Evolutionary conservation across 2,888 invertebrate genomes (phyloP).

Genomic region (Caenorhabditis sp.): DNA sequence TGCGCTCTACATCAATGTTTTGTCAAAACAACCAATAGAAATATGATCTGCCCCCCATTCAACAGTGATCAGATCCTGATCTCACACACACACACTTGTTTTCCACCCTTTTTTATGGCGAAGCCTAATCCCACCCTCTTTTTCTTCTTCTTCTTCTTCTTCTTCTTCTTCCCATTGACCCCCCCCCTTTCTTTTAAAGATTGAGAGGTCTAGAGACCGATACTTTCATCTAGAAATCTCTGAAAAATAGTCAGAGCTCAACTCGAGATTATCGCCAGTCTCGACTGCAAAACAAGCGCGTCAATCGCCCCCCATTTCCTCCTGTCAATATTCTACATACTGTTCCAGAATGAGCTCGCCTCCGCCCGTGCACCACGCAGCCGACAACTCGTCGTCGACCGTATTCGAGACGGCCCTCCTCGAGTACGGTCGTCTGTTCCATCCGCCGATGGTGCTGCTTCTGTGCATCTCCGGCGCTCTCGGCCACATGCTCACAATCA

Average conservation of each 20-base stretch:
- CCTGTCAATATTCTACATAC: too few species aligned
- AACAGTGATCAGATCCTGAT: too few species aligned
- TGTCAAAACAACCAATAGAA: too few species aligned
- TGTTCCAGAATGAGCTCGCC: constrained; percentile 44
- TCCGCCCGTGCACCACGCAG: too few species aligned
- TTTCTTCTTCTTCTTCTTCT: constrained; percentile 6
- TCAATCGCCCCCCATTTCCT: too few species aligned
- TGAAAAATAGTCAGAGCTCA: too few species aligned
- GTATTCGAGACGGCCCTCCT: constrained; percentile 51
- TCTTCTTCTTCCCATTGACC: constrained; percentile 15
- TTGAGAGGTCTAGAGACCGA: neutral
- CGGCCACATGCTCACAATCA: constrained; percentile 73
- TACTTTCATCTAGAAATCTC: neutral
- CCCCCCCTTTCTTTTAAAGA: neutral
- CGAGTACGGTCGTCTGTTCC: constrained; percentile 65
- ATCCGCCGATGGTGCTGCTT: constrained; percentile 72
- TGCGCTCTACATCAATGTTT: too few species aligned
- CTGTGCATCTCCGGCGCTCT: constrained; percentile 73
- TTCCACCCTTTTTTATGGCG: too few species aligned
- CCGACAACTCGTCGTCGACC: constrained; percentile 31
- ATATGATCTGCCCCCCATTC: too few species aligned
- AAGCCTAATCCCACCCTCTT: constrained; percentile 41
- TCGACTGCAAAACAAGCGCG: too few species aligned
- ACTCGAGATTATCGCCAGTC: neutral
- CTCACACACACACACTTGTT: neutral